These are phyloP conservation scores for Hippocampus kuda DNA, from an alignment of 2,797 vertebrate species.

Conservation along the genomic window DNA sequence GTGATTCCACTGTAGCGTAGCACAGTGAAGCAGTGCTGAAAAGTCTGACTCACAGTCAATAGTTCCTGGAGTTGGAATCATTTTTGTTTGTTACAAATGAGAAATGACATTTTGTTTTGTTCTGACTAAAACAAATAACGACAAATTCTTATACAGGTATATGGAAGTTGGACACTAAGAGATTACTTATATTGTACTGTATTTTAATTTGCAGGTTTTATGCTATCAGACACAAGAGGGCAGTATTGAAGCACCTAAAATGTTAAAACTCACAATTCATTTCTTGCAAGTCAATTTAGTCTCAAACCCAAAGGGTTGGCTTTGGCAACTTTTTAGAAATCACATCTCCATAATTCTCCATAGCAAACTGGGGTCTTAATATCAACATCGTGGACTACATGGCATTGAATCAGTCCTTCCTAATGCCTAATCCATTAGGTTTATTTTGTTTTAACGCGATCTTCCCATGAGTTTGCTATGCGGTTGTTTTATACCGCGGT, in stretches of 20 bases:
- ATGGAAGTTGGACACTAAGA: no score
- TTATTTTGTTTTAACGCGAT: conserved; percentile 54
- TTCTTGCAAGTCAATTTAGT: conserved; percentile 17
- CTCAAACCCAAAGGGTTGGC: conserved; percentile 13
- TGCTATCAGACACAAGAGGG: conserved; percentile 54
- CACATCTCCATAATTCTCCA: not conserved
- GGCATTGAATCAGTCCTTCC: conserved; percentile 38
- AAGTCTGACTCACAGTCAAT: no score
- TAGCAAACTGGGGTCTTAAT: conserved; percentile 18
- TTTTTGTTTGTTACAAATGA: no score
- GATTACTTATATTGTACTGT: no score
- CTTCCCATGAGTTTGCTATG: conserved; percentile 61
- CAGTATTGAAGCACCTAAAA: conserved; percentile 59
- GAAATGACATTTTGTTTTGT: not conserved
- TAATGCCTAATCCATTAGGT: conserved; percentile 62
- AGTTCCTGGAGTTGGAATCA: no score
- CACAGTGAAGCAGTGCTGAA: no score
- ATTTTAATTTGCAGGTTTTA: not conserved
- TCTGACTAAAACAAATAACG: not conserved
- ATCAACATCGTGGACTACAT: conserved; percentile 30
- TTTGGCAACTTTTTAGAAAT: conserved; percentile 17
- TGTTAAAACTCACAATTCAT: not conserved
- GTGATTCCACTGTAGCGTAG: no score
- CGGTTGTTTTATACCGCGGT: conserved; percentile 63
- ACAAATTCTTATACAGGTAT: no score